Conservation (phyloP, 2,797 vertebrate genomes). For the Momotus momota region DNA sequence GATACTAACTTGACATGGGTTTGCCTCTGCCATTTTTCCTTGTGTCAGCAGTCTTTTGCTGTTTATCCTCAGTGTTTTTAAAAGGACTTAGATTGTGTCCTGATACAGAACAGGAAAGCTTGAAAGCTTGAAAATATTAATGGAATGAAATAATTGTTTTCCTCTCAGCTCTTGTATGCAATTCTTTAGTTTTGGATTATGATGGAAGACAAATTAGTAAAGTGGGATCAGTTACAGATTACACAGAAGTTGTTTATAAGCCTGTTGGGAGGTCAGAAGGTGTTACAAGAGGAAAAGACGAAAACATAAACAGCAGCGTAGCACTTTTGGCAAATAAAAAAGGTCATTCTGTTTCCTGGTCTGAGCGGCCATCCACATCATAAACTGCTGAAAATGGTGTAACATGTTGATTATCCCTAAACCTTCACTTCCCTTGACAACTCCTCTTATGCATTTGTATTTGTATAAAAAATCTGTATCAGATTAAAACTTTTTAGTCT, state of each 20-base stretch:
- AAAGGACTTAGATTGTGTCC: conserved; percentile 33
- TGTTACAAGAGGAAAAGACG: conserved; percentile 69
- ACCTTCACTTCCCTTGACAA: conserved; percentile 25
- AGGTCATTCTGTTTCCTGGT: conserved; percentile 70
- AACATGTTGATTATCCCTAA: conserved; percentile 16
- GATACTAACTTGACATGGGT: neutral
- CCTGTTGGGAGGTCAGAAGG: conserved; percentile 63
- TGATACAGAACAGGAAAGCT: conserved; percentile 48
- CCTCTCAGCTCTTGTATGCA: neutral
- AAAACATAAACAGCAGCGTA: conserved; percentile 67
- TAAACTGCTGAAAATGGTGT: conserved; percentile 44
- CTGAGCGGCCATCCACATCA: conserved; percentile 13
- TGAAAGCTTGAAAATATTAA: conserved; percentile 44
- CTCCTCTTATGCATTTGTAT: neutral
- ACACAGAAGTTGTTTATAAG: conserved; percentile 67
- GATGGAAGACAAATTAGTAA: conserved; percentile 29
- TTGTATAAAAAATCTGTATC: neutral
- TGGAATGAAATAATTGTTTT: conserved; percentile 56
- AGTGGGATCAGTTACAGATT: conserved; percentile 42
- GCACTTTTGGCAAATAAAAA: conserved; percentile 68
- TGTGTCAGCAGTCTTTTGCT: conserved; percentile 27
- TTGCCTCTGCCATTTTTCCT: conserved; percentile 10
- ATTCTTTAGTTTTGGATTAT: conserved; percentile 7
- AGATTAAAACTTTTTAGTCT: neutral
- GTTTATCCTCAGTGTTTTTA: conserved; percentile 39